Evolutionary conservation across 2,113 vertebrate genomes (phyloP).

Genomic region (Oreochromis aureus): DNA sequence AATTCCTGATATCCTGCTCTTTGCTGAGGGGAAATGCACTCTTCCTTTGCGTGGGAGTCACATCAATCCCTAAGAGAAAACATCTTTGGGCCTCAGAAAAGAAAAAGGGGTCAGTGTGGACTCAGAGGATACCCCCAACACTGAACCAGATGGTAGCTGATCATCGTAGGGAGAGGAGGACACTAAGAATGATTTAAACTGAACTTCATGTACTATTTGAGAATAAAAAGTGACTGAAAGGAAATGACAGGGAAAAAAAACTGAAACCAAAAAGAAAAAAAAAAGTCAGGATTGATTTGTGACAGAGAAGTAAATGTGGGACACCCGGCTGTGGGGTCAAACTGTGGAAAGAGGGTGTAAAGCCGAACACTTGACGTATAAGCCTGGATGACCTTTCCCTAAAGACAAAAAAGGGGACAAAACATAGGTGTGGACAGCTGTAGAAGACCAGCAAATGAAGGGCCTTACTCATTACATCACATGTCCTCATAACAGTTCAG

Average conservation of each 20-base stretch:
- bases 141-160: slow-evolving; percentile 60
- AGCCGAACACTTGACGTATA: slow-evolving; percentile 27
- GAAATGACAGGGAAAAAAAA: neutral
- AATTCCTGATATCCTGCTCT: slow-evolving; percentile 44
- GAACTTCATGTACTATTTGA: neutral
- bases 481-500: slow-evolving; percentile 2
- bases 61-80: slow-evolving; percentile 53
- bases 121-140: slow-evolving; percentile 43
- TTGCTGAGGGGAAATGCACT: slow-evolving; percentile 33
- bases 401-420: slow-evolving; percentile 1
- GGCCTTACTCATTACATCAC: neutral
- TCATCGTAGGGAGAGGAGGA: slow-evolving; percentile 24
- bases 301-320: slow-evolving; percentile 26
- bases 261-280: neutral
- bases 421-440: slow-evolving; percentile 15
- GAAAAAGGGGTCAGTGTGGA: slow-evolving; percentile 14
- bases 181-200: slow-evolving; percentile 5
- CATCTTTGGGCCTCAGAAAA: slow-evolving; percentile 49
- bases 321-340: slow-evolving; percentile 25
- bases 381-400: slow-evolving; percentile 32
- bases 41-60: slow-evolving; percentile 61
- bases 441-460: neutral
- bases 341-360: slow-evolving; percentile 27
- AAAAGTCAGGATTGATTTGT: slow-evolving; percentile 6
- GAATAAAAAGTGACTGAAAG: neutral